A percentile compares a stretch with the other conserved stretches of the same genome.
These are phyloP conservation scores for Scaptomyza hsui DNA, from an alignment of 1,140 invertebrate species.

Conservation along the genomic window DNA sequence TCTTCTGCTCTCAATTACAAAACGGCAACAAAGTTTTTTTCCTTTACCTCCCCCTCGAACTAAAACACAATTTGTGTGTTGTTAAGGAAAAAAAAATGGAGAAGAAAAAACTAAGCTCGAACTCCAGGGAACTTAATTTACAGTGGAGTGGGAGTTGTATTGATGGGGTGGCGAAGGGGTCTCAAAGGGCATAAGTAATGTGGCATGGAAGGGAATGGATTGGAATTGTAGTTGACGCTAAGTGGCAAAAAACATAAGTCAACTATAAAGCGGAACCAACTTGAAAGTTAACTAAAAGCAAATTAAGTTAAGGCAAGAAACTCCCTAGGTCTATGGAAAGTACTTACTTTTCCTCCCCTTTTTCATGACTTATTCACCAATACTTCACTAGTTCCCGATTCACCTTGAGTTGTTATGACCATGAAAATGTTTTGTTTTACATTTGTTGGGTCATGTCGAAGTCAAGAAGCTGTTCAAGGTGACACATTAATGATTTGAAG, in stretches of 20 bases:
- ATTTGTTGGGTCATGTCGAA: background rate
- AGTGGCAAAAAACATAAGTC: slow-evolving; percentile 28
- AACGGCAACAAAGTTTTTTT: slow-evolving; percentile 22
- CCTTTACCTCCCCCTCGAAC: background rate
- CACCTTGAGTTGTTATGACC: slow-evolving; percentile 6
- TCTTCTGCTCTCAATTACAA: slow-evolving; percentile 45
- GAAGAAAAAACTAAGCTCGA: too few species aligned
- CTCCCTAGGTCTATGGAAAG: background rate
- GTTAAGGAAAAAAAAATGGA: slow-evolving; percentile 2
- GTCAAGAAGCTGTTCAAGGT: slow-evolving; percentile 23
- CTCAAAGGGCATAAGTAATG: slow-evolving; percentile 41
- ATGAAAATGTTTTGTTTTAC: slow-evolving; percentile 3
- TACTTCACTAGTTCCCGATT: background rate
- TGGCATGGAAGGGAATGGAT: slow-evolving; percentile 4
- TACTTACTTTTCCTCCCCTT: background rate
- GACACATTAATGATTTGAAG: slow-evolving; percentile 30
- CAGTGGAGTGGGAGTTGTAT: background rate
- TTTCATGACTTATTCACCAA: background rate
- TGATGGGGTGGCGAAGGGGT: slow-evolving; percentile 10
- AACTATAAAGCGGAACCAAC: slow-evolving; percentile 17
- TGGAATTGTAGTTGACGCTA: slow-evolving; percentile 21
- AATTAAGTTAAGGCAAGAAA: background rate
- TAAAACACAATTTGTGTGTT: slow-evolving; percentile 39
- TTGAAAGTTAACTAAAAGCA: slow-evolving; percentile 7
- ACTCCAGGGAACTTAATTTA: background rate